These are phyloP conservation scores for Cotesia glomerata DNA, from an alignment of 1,140 invertebrate species.

Conservation along the genomic window DNA sequence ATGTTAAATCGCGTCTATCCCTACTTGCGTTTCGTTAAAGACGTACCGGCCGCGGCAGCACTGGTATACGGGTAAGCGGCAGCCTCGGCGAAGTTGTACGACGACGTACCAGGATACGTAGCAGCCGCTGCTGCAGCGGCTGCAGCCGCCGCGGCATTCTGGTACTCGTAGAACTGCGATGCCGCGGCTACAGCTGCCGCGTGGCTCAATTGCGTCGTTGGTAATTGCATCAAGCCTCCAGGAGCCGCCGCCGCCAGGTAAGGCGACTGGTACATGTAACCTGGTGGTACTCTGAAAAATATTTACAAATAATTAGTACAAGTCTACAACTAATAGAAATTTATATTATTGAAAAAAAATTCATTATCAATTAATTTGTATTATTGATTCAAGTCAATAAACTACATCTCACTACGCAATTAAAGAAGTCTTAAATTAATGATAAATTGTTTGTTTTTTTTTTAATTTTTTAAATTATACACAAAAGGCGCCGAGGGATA, in stretches of 20 bases:
- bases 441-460: background rate
- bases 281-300: conserved; percentile 73
- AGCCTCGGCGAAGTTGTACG: conserved; percentile 70
- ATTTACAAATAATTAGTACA: background rate
- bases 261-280: conserved; percentile 76
- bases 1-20: conserved; percentile 23
- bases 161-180: conserved; percentile 78
- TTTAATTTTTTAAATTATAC: conserved; percentile 9
- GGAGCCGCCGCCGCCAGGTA: conserved; percentile 70
- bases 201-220: conserved; percentile 70
- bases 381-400: background rate
- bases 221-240: conserved; percentile 70
- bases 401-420: background rate
- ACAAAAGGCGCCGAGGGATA: conserved; percentile 19
- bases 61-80: conserved; percentile 71
- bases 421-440: background rate
- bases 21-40: conserved; percentile 52
- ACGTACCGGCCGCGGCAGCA: conserved; percentile 65
- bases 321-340: background rate
- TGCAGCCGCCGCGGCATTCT: conserved; percentile 67
- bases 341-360: background rate
- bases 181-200: conserved; percentile 75
- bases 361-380: background rate
- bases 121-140: conserved; percentile 70
- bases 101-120: conserved; percentile 72